phyloP scores from a whole-genome alignment of 2,888 invertebrate genomes.

The Cephus runcator region DNA sequence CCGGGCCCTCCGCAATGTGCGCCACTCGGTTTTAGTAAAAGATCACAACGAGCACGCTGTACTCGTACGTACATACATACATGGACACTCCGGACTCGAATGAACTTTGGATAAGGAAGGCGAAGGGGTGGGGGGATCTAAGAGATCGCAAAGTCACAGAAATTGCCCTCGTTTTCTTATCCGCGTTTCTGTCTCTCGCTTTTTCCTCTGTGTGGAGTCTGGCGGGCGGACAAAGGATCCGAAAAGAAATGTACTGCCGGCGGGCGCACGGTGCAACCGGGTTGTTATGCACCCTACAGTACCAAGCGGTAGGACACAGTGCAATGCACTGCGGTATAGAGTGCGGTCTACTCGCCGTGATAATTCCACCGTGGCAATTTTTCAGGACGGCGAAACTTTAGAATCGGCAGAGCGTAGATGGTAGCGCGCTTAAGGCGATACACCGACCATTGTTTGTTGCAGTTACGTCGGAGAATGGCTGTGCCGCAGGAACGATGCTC shows the following conservation, averaged over 20 bases:
- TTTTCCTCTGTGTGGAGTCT: background rate
- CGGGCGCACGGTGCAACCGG: background rate
- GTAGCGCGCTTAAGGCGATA: constrained; percentile 7
- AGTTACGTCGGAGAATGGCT: constrained; percentile 55
- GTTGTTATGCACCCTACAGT: background rate
- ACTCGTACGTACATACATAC: background rate
- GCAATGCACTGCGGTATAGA: constrained; percentile 5
- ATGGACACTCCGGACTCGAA: background rate
- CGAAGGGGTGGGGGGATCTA: background rate
- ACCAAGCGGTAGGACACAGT: background rate
- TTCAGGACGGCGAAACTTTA: constrained; percentile 27
- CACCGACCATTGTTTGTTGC: constrained; percentile 41
- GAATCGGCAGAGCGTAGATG: constrained; percentile 9
- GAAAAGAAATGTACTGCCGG: constrained; percentile 4
- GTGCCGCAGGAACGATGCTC: constrained; percentile 38
- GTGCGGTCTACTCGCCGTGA: constrained; percentile 7
- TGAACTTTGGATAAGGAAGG: background rate
- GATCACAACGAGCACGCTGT: background rate
- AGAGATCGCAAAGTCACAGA: background rate
- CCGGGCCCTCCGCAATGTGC: background rate
- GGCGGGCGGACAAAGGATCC: constrained; percentile 7
- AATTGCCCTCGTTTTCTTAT: background rate
- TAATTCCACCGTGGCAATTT: constrained; percentile 29
- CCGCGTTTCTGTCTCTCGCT: background rate
- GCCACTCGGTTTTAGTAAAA: background rate